Percentiles rank a stretch among this genome's conserved stretches.
Conservation (phyloP, 2,888 invertebrate genomes). For the Apamea anceps region DNA sequence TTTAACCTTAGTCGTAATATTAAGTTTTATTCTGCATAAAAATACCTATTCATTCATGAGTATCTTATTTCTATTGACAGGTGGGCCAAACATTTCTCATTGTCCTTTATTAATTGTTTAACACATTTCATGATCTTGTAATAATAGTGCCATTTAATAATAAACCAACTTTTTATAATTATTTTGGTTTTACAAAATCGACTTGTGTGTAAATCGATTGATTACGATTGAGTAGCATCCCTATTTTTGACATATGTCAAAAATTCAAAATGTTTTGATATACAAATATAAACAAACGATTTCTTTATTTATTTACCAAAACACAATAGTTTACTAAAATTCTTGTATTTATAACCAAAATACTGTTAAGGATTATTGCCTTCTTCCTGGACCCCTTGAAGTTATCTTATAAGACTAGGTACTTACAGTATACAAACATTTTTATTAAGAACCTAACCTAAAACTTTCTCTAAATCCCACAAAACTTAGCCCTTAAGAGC, state of each 20-base stretch:
- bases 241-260: slow-evolving; percentile 7
- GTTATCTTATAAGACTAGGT: background rate
- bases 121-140: background rate
- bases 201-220: background rate
- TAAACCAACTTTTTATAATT: too few relatives aligned
- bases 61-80: too few relatives aligned
- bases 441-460: background rate
- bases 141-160: too few relatives aligned
- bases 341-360: background rate
- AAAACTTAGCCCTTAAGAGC: background rate
- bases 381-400: background rate
- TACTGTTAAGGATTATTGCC: background rate
- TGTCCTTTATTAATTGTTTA: too few relatives aligned
- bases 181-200: background rate
- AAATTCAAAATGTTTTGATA: background rate
- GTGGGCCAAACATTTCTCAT: too few relatives aligned
- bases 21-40: too few relatives aligned
- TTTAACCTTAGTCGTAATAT: too few relatives aligned
- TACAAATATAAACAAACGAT: background rate
- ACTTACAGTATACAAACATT: background rate
- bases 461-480: background rate
- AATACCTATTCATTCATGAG: too few relatives aligned
- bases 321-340: background rate
- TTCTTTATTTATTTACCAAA: background rate
- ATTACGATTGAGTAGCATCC: background rate